A percentile compares a stretch with the other conserved stretches of the same genome.
These are phyloP conservation scores for Propithecus perrieri DNA, from an alignment of 2,797 vertebrate genomes.

Conservation along the genomic window DNA sequence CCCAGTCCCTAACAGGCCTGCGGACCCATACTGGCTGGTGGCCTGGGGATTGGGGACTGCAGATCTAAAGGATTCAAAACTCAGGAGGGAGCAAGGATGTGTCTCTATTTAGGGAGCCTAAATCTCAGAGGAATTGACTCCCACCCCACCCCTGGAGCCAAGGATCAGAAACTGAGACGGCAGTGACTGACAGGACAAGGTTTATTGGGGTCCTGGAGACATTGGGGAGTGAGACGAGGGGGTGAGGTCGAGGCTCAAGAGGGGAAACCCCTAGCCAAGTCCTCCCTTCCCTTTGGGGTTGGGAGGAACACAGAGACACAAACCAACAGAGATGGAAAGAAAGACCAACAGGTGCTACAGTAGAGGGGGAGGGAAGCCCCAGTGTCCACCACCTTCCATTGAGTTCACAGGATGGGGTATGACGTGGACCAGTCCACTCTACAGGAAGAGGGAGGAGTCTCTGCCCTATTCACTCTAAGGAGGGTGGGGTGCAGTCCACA, in stretches of 20 bases:
- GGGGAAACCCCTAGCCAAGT: background rate
- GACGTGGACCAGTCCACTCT: background rate
- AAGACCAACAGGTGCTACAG: constrained; percentile 19
- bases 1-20: no score
- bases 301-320: constrained; percentile 48
- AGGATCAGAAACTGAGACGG: background rate
- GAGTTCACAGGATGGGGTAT: background rate
- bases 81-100: background rate
- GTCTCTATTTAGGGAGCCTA: background rate
- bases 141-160: background rate
- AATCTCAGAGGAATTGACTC: background rate
- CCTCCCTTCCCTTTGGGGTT: background rate
- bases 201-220: constrained; percentile 75
- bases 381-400: background rate
- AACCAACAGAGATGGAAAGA: background rate
- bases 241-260: background rate
- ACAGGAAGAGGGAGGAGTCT: background rate
- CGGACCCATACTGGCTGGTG: no score
- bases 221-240: background rate
- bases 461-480: background rate
- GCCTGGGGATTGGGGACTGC: no score
- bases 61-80: background rate
- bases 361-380: background rate
- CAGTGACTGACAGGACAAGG: constrained; percentile 25
- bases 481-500: background rate